phyloP scores from a whole-genome alignment of 2,113 vertebrate species.

The Cepphus grylle region DNA sequence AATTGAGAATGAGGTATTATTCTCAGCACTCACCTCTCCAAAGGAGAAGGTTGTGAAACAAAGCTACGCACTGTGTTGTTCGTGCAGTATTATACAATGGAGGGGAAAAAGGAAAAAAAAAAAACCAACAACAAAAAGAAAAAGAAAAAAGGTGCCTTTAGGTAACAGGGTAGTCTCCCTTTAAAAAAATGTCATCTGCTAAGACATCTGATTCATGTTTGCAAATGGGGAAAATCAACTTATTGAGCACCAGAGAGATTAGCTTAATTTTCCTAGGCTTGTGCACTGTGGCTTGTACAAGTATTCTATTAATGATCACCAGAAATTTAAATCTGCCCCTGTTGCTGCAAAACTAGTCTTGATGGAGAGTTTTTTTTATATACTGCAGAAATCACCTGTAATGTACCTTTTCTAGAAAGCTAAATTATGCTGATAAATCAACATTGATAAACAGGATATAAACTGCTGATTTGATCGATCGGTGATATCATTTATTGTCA shows the following conservation, averaged over 20 bases:
- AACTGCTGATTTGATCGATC: not conserved
- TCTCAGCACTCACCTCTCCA: not conserved
- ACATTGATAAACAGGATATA: not conserved
- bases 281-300: not conserved
- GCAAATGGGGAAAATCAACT: not conserved
- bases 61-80: not conserved
- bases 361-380: not conserved
- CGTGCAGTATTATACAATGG: not conserved
- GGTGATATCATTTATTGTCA: not conserved
- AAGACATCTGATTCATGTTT: not conserved
- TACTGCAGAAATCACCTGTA: not conserved
- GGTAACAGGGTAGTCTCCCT: not conserved
- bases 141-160: not conserved
- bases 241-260: not conserved
- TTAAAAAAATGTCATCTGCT: not conserved
- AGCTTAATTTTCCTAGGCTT: not conserved
- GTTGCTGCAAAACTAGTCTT: not conserved
- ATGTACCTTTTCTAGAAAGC: not conserved
- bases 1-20: not conserved
- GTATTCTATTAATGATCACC: not conserved
- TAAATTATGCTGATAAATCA: not conserved
- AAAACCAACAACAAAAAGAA: not conserved
- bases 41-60: not conserved
- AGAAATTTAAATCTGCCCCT: not conserved
- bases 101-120: rapidly evolving